These are phyloP conservation scores for Hypselothyrea guttata DNA, from an alignment of 2,888 invertebrate species.

Conservation along the genomic window DNA sequence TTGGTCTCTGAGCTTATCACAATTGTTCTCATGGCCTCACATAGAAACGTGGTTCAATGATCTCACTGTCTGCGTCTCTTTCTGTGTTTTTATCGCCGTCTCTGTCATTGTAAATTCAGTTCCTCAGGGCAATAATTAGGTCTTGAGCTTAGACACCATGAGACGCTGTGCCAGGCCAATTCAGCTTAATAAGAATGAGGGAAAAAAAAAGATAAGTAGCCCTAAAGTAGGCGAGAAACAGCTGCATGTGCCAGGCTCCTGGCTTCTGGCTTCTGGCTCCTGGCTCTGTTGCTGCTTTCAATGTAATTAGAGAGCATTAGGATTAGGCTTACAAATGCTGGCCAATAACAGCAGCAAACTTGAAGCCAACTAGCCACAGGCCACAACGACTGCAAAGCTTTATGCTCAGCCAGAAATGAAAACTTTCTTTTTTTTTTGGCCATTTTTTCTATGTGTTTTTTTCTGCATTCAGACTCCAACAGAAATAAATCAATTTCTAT, in stretches of 20 bases:
- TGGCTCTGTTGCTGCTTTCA: constrained; percentile 8
- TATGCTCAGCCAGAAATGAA: constrained; percentile 8
- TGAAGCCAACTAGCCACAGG: constrained; percentile 48
- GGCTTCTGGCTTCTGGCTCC: constrained; percentile 2
- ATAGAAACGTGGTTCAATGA: constrained; percentile 46
- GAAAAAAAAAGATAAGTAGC: constrained; percentile 59
- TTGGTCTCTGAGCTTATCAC: no score
- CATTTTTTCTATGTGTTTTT: constrained; percentile 6
- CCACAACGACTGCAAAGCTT: constrained; percentile 6
- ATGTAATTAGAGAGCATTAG: constrained; percentile 77
- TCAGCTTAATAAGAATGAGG: constrained; percentile 24
- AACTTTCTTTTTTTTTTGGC: constrained; percentile 43
- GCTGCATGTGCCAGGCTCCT: constrained; percentile 27
- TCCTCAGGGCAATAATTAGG: constrained; percentile 62
- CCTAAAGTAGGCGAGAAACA: constrained; percentile 62
- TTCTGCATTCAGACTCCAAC: constrained; percentile 53
- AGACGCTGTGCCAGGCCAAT: constrained; percentile 21
- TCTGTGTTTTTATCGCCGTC: constrained; percentile 8
- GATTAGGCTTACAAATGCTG: constrained; percentile 58
- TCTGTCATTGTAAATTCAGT: constrained; percentile 3
- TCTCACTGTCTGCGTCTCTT: constrained; percentile 9
- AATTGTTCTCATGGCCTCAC: no score
- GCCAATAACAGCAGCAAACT: constrained; percentile 43
- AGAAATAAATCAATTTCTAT: constrained; percentile 75
- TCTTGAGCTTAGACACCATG: constrained; percentile 42